Evolutionary conservation across 1,140 invertebrate species (phyloP).

Genomic region (Listronotus bonariensis): DNA sequence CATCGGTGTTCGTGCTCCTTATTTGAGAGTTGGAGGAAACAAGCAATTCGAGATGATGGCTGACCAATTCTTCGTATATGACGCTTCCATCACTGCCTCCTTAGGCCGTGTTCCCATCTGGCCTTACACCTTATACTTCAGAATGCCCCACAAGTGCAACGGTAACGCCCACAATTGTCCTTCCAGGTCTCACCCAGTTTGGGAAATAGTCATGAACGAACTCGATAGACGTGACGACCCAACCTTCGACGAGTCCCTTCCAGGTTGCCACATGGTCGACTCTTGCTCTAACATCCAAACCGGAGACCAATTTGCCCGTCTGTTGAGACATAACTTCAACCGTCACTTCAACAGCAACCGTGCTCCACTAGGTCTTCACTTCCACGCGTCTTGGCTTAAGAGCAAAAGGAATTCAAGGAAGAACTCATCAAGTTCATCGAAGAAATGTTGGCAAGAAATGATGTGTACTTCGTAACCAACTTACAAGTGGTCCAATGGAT

Average conservation of each 20-base stretch:
- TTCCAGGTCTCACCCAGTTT: conserved; percentile 86
- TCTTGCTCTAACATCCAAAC: conserved; percentile 91
- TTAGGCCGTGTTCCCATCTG: conserved; percentile 88
- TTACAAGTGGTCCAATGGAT: conserved; percentile 97
- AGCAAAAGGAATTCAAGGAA: conserved; percentile 92
- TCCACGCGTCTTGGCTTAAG: conserved; percentile 95
- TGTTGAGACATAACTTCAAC: conserved; percentile 92
- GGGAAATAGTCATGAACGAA: conserved; percentile 97
- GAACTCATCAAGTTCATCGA: conserved; percentile 93
- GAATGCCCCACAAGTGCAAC: conserved; percentile 93
- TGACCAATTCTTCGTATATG: conserved; percentile 93
- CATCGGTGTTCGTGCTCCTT: conserved; percentile 87
- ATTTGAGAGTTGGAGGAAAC: conserved; percentile 89
- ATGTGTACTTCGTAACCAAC: conserved; percentile 94
- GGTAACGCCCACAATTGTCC: conserved; percentile 92
- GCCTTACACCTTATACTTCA: conserved; percentile 94
- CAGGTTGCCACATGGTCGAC: conserved; percentile 92
- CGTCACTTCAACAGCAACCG: conserved; percentile 91
- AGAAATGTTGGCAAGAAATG: conserved; percentile 84
- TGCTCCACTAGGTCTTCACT: conserved; percentile 91
- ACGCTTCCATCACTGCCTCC: conserved; percentile 90
- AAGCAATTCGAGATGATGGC: conserved; percentile 96
- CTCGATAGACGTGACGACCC: conserved; percentile 89
- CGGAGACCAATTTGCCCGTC: conserved; percentile 83
- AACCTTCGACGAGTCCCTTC: conserved; percentile 84